phyloP scores from a whole-genome alignment of 2,797 vertebrate species.

The Leptodactylus fallax region DNA sequence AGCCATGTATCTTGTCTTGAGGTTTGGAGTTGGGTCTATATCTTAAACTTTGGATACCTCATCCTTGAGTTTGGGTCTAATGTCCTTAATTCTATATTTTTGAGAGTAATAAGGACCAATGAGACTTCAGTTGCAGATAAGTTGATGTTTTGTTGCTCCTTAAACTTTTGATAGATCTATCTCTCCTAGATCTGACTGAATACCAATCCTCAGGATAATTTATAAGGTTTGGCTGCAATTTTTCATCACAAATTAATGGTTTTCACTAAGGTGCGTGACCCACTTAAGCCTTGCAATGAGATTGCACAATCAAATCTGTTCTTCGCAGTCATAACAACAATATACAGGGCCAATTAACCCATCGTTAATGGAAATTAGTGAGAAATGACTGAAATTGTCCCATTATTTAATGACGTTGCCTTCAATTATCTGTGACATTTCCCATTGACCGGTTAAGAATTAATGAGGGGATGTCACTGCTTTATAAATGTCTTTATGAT shows the following conservation, averaged over 20 bases:
- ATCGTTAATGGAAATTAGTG: not conserved
- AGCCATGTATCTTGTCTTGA: too few relatives aligned
- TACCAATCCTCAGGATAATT: not conserved
- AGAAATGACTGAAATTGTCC: not conserved
- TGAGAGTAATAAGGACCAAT: too few relatives aligned
- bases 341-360: constrained; percentile 3
- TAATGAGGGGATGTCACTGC: not conserved
- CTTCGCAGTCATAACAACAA: not conserved
- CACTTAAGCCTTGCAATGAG: not conserved
- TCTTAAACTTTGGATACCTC: too few relatives aligned
- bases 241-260: not conserved
- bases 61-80: too few relatives aligned
- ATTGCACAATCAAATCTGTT: not conserved
- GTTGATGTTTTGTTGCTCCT: not conserved
- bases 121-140: not conserved
- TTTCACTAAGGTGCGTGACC: not conserved
- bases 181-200: not conserved
- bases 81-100: too few relatives aligned
- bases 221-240: not conserved
- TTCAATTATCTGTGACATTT: constrained; percentile 36
- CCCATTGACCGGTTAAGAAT: not conserved
- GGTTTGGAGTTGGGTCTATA: too few relatives aligned
- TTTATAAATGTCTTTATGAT: not conserved
- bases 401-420: constrained; percentile 1
- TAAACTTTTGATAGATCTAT: not conserved